phyloP scores from a whole-genome alignment of 2,888 invertebrate species.

The Agriopis aurantiaria region DNA sequence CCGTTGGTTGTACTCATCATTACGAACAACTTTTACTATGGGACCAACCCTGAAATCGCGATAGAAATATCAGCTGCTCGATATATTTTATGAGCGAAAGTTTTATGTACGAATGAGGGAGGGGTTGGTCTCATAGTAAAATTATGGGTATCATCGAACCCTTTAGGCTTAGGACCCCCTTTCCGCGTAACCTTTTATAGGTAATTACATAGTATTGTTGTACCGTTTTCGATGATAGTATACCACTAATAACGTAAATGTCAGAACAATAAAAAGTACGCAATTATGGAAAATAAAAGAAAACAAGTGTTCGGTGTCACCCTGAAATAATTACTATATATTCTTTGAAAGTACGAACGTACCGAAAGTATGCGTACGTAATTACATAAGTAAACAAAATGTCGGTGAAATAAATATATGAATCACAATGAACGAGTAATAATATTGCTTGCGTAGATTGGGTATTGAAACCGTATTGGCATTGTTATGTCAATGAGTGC shows the following conservation, averaged over 20 bases:
- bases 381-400: conserved; percentile 15
- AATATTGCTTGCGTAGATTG: conserved; percentile 5
- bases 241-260: conserved; percentile 35
- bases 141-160: too few relatives aligned
- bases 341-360: conserved; percentile 20
- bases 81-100: too few relatives aligned
- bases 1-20: too few relatives aligned
- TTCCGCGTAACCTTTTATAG: too few relatives aligned
- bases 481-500: conserved; percentile 14
- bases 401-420: conserved; percentile 13
- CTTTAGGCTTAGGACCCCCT: too few relatives aligned
- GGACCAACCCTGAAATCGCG: too few relatives aligned
- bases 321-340: conserved; percentile 29
- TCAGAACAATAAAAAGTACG: conserved; percentile 36
- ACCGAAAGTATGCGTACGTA: neutral
- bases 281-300: conserved; percentile 31
- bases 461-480: conserved; percentile 6
- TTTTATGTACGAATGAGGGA: too few relatives aligned
- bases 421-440: conserved; percentile 14
- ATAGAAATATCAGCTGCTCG: too few relatives aligned
- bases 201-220: conserved; percentile 16
- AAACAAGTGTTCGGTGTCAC: conserved; percentile 30
- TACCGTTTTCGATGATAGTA: conserved; percentile 9
- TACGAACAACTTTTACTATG: too few relatives aligned
- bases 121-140: too few relatives aligned